Evolutionary conservation across 2,888 invertebrate genomes (phyloP).

Genomic region (Drosophila mimetica): DNA sequence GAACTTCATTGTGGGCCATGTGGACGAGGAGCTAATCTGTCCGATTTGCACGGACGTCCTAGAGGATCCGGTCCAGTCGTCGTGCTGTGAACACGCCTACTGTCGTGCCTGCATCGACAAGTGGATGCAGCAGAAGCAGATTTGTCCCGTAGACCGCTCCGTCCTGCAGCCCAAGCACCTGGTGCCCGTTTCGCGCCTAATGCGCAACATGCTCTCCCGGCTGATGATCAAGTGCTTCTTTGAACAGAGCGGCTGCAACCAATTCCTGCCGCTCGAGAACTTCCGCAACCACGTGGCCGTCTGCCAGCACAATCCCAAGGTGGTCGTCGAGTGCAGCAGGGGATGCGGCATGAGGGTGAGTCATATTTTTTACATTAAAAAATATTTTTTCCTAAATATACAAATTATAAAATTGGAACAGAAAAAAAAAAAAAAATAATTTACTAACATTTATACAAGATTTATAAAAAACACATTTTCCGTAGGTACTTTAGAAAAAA

Average conservation of each 20-base stretch:
- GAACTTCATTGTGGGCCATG: constrained; percentile 51
- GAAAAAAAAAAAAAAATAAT: too few relatives aligned
- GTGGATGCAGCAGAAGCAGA: constrained; percentile 58
- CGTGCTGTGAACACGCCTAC: constrained; percentile 59
- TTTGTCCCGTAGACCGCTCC: constrained; percentile 63
- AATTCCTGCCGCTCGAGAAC: constrained; percentile 33
- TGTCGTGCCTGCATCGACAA: constrained; percentile 63
- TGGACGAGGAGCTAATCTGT: constrained; percentile 67
- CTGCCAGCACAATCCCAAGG: constrained; percentile 52
- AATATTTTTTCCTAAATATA: too few relatives aligned
- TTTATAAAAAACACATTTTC: too few relatives aligned
- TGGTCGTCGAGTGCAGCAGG: constrained; percentile 40
- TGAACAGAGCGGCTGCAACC: constrained; percentile 43
- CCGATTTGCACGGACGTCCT: constrained; percentile 65
- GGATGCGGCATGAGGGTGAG: constrained; percentile 56
- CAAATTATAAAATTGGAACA: too few relatives aligned
- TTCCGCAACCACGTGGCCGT: constrained; percentile 43
- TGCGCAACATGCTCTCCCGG: constrained; percentile 66
- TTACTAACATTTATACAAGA: too few relatives aligned
- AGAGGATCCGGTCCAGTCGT: constrained; percentile 64
- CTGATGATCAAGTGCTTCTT: constrained; percentile 59
- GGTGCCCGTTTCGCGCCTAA: constrained; percentile 54
- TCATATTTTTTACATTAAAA: too few relatives aligned
- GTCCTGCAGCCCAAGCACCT: constrained; percentile 41
- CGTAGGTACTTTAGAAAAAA: too few relatives aligned